Evolutionary conservation across 2,113 vertebrate species (phyloP), one percentile per base, ranked within the genome.

Genomic region (Crotalus viridis): DNA sequence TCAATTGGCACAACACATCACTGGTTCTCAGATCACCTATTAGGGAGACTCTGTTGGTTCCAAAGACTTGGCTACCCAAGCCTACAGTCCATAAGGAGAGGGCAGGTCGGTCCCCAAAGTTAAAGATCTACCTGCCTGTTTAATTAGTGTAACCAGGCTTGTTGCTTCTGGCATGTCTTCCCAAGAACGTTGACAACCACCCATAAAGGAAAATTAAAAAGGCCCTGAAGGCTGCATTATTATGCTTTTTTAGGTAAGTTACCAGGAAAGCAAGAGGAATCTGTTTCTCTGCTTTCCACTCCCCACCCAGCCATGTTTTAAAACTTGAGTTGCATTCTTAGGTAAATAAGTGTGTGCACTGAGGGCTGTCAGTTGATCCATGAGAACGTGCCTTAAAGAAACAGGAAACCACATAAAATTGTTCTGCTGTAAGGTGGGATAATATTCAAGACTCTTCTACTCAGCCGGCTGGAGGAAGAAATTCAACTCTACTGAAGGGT

Each of bases 181-280:
- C 55, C 52, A 56, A 57, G 3, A 81, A 28, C 28, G 19, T 28
- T 89, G 92, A 69, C 92, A 89, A 55, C 51, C 59, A 92, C 43
- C 64, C 54, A 89, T 26, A 81, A 81, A 56, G 56, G 39, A 92
- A 92, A 81, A 81, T 81, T 81, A 21, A 81, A 81, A 57, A 15
- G 54, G 64, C 17, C 39, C 8, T 9, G 74, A 39, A 81, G 10
- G 26, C 91, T 19, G 2, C 24, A 33, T 55, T 57, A 26, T 85
- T 59, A 85, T 85, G 92, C 88, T 89, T 92, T 81, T 81, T 57
- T 19, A 48, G 39, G 88, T 46, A 61, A 81, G 61, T 56, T 81
- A 87, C 52, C 88, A 85, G 57, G 33, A 57, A 92, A 92, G 19
- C 51, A 92, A 85, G 13, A 52, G 61, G 5, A 10, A 13, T 21